Percentiles rank a stretch among this genome's conserved stretches.
Conservation (phyloP, 2,888 invertebrate genomes). For the Heliconius ethilla region DNA sequence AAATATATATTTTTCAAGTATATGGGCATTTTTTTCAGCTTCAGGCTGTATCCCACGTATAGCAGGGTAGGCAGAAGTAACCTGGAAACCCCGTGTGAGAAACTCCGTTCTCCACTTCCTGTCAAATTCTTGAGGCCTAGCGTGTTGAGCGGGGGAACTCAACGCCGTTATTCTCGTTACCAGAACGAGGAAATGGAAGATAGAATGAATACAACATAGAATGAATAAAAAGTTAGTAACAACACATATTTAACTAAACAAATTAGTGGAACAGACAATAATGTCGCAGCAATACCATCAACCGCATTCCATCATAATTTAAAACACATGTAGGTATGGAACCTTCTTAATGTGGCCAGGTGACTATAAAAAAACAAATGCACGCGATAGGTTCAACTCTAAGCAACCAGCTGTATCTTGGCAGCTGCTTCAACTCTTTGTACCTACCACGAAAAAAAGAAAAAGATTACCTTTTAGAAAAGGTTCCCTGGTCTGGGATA, state of each 20-base stretch:
- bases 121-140: too few species aligned
- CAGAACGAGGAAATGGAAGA: too few species aligned
- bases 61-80: too few species aligned
- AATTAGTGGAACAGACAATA: background rate
- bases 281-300: conserved; percentile 8
- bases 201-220: too few species aligned
- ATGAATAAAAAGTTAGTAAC: too few species aligned
- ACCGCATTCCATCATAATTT: conserved; percentile 16
- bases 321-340: conserved; percentile 22
- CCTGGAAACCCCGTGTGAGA: too few species aligned
- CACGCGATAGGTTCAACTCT: conserved; percentile 47
- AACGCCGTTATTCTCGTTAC: too few species aligned
- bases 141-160: too few species aligned
- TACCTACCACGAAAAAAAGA: conserved; percentile 65
- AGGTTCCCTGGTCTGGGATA: conserved; percentile 58
- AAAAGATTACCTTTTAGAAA: conserved; percentile 74
- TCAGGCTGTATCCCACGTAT: too few species aligned
- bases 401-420: conserved; percentile 65
- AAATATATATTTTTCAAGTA: too few species aligned
- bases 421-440: conserved; percentile 75
- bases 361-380: conserved; percentile 54
- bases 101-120: too few species aligned
- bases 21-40: too few species aligned
- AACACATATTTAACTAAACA: background rate
- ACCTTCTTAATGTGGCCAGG: conserved; percentile 47